phyloP scores from a whole-genome alignment of 2,888 invertebrate genomes.

The Disparrhopalites patrizii region DNA sequence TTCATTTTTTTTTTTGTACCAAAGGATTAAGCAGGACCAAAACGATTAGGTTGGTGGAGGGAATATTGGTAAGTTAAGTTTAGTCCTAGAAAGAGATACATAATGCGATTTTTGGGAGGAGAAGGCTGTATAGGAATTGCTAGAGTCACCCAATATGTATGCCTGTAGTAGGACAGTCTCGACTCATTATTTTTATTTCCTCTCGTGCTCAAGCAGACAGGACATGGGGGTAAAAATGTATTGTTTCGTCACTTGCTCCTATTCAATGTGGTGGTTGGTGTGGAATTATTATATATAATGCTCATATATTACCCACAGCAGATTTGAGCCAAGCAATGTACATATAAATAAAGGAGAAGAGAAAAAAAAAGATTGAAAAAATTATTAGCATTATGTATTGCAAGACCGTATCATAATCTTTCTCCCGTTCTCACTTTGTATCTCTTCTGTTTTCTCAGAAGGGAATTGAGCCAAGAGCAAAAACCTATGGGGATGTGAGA shows the following conservation, averaged over 20 bases:
- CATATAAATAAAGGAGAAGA: not conserved
- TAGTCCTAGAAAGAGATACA: too few relatives aligned
- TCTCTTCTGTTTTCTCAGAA: not conserved
- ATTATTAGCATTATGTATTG: too few relatives aligned
- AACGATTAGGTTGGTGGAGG: too few relatives aligned
- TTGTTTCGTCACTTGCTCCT: too few relatives aligned
- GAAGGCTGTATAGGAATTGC: not conserved
- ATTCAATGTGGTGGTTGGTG: not conserved
- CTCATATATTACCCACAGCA: not conserved
- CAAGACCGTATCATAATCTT: too few relatives aligned
- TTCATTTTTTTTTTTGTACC: too few relatives aligned
- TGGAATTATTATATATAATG: not conserved
- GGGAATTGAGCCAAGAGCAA: constrained; percentile 14
- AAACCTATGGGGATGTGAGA: too few relatives aligned
- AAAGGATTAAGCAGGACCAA: too few relatives aligned
- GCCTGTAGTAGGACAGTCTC: not conserved
- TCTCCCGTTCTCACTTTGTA: too few relatives aligned
- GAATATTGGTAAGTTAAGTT: too few relatives aligned
- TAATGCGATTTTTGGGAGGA: too few relatives aligned
- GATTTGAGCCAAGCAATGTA: not conserved
- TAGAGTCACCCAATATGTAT: not conserved
- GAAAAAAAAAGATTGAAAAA: too few relatives aligned
- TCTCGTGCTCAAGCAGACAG: constrained; percentile 22
- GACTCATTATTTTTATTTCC: constrained; percentile 27
- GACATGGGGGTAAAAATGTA: not conserved